A percentile compares a stretch with the other conserved stretches of the same genome.
Conservation (phyloP, 2,113 vertebrate species). For the Rhineura floridana region DNA sequence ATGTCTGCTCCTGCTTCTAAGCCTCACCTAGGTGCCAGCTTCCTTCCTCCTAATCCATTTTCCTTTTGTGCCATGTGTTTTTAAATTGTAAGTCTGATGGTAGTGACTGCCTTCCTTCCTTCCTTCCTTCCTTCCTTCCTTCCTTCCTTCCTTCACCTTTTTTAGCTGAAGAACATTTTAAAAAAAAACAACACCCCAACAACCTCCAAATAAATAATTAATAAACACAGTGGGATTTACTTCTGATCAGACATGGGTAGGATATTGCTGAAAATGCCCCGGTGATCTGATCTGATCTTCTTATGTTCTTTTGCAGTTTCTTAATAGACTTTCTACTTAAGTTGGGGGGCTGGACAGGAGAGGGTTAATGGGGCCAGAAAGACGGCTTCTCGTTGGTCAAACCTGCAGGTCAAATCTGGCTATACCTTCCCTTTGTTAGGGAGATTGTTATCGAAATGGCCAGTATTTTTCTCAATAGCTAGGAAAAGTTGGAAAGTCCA, state of each 20-base stretch:
- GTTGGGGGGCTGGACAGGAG: neutral
- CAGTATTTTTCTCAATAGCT: neutral
- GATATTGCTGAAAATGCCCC: neutral
- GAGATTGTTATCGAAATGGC: neutral
- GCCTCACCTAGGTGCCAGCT: too few relatives aligned
- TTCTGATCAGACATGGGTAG: neutral
- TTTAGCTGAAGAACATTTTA: too few relatives aligned
- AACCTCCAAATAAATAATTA: neutral
- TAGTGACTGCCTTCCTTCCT: too few relatives aligned
- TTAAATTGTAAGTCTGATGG: too few relatives aligned
- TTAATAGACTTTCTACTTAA: neutral
- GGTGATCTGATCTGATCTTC: neutral
- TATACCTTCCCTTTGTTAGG: neutral
- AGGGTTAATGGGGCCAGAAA: neutral
- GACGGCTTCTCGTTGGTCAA: neutral
- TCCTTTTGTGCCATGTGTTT: too few relatives aligned
- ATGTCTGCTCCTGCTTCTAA: too few relatives aligned
- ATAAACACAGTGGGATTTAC: neutral
- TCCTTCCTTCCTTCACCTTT: too few relatives aligned
- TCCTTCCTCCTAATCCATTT: too few relatives aligned
- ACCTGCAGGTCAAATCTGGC: neutral
- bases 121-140: too few relatives aligned
- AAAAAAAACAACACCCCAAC: neutral
- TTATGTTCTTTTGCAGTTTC: neutral
- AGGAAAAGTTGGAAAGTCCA: neutral